phyloP scores from a whole-genome alignment of 1,140 invertebrate genomes.

The Procambarus virginalis region DNA sequence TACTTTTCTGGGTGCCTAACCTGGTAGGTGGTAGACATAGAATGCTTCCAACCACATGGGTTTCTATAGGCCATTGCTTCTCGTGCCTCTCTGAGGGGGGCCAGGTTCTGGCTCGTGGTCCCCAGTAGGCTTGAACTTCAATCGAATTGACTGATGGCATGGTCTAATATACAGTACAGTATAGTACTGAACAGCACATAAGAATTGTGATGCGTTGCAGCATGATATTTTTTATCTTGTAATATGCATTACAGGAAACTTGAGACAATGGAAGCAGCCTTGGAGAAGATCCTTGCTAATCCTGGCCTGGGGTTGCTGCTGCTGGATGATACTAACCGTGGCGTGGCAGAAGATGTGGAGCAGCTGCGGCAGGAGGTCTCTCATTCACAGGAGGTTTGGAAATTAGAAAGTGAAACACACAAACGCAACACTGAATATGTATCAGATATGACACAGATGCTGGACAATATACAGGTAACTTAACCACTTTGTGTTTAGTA shows the following conservation, averaged over 20 bases:
- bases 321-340: constrained; percentile 38
- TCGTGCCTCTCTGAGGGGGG: too few relatives aligned
- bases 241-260: not conserved
- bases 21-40: too few relatives aligned
- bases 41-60: too few relatives aligned
- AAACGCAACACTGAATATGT: constrained; percentile 28
- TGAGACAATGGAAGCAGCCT: constrained; percentile 41
- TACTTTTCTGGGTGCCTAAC: too few relatives aligned
- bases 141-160: too few relatives aligned
- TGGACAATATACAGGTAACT: constrained; percentile 51
- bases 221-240: too few relatives aligned
- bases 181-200: not conserved
- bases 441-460: constrained; percentile 52
- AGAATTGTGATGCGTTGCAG: not conserved
- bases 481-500: too few relatives aligned
- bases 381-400: constrained; percentile 6
- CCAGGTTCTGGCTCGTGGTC: too few relatives aligned
- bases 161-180: too few relatives aligned
- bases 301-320: constrained; percentile 53
- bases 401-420: constrained; percentile 9
- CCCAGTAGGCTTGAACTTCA: too few relatives aligned
- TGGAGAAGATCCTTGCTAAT: constrained; percentile 37
- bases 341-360: constrained; percentile 51
- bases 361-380: constrained; percentile 44
- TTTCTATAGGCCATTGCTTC: too few relatives aligned